phyloP scores from a whole-genome alignment of 2,888 invertebrate genomes.

The Clistopyga incitator region DNA sequence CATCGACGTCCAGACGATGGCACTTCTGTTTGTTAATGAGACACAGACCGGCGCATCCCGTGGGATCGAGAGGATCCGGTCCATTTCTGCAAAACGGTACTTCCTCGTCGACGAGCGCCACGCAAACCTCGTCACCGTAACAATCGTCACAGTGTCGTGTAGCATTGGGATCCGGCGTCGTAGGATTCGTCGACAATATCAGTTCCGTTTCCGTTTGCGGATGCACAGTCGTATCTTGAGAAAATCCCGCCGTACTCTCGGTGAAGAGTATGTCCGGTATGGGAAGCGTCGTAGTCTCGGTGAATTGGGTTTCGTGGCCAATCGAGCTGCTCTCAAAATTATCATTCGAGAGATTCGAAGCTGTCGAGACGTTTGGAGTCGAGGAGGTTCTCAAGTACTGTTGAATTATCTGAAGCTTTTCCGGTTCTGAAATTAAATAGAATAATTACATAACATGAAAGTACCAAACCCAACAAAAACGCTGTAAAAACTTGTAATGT shows the following conservation, averaged over 20 bases:
- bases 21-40: constrained; percentile 82
- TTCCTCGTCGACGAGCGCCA: constrained; percentile 87
- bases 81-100: constrained; percentile 86
- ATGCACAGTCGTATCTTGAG: constrained; percentile 36
- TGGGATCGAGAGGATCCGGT: constrained; percentile 86
- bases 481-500: too few relatives aligned
- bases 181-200: constrained; percentile 39
- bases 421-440: constrained; percentile 77
- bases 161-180: constrained; percentile 47
- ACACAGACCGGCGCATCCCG: constrained; percentile 85
- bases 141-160: constrained; percentile 81
- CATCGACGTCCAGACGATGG: constrained; percentile 82
- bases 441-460: too few relatives aligned
- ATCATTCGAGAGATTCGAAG: constrained; percentile 52
- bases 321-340: constrained; percentile 38
- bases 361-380: constrained; percentile 69
- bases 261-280: constrained; percentile 49
- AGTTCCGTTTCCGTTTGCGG: constrained; percentile 55
- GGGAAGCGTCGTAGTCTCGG: constrained; percentile 50
- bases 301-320: constrained; percentile 33
- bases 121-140: constrained; percentile 86
- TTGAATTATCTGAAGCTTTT: constrained; percentile 82
- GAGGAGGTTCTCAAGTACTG: constrained; percentile 81
- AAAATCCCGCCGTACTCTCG: constrained; percentile 40
- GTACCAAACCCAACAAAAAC: too few relatives aligned